Percentiles rank a stretch among this genome's conserved stretches.
phyloP scores from a whole-genome alignment of 2,113 vertebrate genomes.

The Odontophorus gujanensis region DNA sequence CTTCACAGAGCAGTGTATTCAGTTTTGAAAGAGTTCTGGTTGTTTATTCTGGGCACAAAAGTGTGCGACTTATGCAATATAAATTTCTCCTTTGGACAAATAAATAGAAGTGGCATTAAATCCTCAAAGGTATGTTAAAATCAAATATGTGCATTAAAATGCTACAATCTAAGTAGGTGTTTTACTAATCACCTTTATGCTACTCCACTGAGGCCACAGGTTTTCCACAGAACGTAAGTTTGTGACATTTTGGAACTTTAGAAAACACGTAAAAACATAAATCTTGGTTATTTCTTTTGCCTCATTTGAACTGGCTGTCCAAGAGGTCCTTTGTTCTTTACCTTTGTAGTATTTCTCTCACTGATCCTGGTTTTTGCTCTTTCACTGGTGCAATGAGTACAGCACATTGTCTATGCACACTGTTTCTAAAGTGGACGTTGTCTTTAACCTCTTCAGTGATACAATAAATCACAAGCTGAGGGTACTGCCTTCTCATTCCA shows the following conservation, averaged over 20 bases:
- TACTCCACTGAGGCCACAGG: not conserved
- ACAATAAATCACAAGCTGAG: conserved; percentile 36
- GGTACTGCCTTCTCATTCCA: not conserved
- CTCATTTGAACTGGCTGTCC: not conserved
- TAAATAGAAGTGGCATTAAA: not conserved
- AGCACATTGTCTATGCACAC: not conserved
- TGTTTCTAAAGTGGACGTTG: conserved; percentile 35
- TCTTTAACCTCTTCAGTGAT: conserved; percentile 41
- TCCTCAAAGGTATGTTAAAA: not conserved
- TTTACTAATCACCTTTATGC: not conserved
- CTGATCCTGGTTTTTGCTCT: not conserved
- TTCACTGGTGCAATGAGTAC: not conserved
- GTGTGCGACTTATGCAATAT: not conserved
- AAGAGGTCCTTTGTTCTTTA: conserved; percentile 2
- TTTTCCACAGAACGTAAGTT: not conserved
- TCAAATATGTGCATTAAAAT: not conserved
- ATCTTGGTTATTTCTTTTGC: not conserved
- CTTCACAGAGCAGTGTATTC: not conserved
- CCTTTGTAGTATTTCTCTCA: not conserved
- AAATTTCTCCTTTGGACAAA: not conserved
- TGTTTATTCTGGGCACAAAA: not conserved
- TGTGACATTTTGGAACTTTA: not conserved
- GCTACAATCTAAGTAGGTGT: not conserved
- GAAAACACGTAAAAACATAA: not conserved
- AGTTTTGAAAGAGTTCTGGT: not conserved